Conservation (phyloP, 2,888 invertebrate species). For the Dione vanillae region DNA sequence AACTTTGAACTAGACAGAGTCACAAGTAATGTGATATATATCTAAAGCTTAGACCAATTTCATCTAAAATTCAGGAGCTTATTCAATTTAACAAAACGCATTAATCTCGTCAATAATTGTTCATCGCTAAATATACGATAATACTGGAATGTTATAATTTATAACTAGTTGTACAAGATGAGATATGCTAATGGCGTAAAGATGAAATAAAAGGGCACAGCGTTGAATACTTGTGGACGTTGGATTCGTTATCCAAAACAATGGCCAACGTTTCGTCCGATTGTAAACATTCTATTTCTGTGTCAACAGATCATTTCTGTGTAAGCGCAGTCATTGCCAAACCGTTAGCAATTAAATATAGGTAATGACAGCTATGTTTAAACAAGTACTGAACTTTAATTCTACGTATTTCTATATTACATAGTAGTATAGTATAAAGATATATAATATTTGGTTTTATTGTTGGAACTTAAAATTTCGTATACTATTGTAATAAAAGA, state of each 20-base stretch:
- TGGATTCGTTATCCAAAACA: background rate
- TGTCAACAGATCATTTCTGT: slow-evolving; percentile 13
- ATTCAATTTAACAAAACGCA: too few relatives aligned
- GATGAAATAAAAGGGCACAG: background rate
- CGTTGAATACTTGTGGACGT: slow-evolving; percentile 12
- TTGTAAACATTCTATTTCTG: slow-evolving; percentile 24
- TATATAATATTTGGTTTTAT: too few relatives aligned
- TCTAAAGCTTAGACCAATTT: too few relatives aligned
- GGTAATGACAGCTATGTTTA: slow-evolving; percentile 4
- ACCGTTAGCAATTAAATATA: slow-evolving; percentile 15
- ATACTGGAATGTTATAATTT: too few relatives aligned
- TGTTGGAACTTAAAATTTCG: too few relatives aligned
- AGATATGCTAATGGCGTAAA: background rate
- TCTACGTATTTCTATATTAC: too few relatives aligned
- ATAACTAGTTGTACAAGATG: background rate
- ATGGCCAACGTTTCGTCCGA: background rate
- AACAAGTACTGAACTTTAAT: background rate
- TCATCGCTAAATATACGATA: background rate
- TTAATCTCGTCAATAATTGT: too few relatives aligned
- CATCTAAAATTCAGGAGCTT: too few relatives aligned
- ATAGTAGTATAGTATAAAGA: too few relatives aligned
- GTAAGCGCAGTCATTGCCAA: slow-evolving; percentile 19
- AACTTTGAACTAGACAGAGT: too few relatives aligned
- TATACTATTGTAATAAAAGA: too few relatives aligned
- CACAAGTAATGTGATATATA: too few relatives aligned